These are phyloP conservation scores for Napeogenes inachia DNA, from an alignment of 2,888 invertebrate species.

Conservation along the genomic window DNA sequence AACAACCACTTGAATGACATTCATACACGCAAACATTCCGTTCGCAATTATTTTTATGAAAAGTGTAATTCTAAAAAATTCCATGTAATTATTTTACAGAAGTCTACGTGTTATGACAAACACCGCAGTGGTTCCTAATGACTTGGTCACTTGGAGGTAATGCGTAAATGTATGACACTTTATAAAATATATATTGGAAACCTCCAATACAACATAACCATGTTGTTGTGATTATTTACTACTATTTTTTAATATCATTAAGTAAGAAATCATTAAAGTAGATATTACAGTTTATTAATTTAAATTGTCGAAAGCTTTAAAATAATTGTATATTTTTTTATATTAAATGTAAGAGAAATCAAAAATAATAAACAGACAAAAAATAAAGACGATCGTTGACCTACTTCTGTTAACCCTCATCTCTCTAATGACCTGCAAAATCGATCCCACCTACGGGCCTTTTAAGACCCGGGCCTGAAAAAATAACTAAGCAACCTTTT, in stretches of 20 bases:
- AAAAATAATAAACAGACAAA: constrained; percentile 7
- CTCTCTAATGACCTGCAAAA: constrained; percentile 68
- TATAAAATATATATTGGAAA: constrained; percentile 13
- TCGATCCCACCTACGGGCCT: constrained; percentile 40
- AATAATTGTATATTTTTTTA: not conserved
- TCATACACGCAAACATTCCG: constrained; percentile 18
- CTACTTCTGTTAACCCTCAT: constrained; percentile 60
- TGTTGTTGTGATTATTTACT: not conserved
- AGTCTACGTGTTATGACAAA: constrained; percentile 42
- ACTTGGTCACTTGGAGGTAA: constrained; percentile 17
- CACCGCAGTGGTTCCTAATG: constrained; percentile 30
- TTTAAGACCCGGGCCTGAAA: constrained; percentile 51
- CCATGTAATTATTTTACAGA: constrained; percentile 40
- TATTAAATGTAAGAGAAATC: not conserved
- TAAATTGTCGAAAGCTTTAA: not conserved
- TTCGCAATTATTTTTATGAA: constrained; percentile 27
- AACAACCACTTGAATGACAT: constrained; percentile 7
- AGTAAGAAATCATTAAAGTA: no score
- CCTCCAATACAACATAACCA: no score
- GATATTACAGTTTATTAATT: no score
- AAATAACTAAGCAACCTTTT: constrained; percentile 46
- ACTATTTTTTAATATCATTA: not conserved
- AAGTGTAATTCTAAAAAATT: constrained; percentile 27
- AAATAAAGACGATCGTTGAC: constrained; percentile 35
- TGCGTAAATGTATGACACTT: constrained; percentile 15